A percentile compares a stretch with the other conserved stretches of the same genome.
Conservation (phyloP, 53 echinoderm and acorn worm species). For the Hippasteria phrygiana region DNA sequence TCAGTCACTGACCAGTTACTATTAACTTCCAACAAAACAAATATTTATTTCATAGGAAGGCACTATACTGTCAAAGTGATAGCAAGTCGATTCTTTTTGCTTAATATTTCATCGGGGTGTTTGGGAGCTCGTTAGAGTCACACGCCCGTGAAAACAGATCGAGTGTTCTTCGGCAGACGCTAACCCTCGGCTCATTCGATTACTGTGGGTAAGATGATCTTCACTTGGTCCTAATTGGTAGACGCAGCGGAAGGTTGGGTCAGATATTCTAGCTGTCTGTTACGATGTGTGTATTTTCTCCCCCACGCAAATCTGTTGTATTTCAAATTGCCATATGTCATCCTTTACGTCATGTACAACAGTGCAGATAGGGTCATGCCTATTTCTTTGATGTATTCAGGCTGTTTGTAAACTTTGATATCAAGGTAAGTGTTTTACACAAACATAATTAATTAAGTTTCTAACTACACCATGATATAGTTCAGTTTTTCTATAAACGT, state of each 20-base stretch:
- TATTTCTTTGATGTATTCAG: too few relatives aligned
- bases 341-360: not conserved
- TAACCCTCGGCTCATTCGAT: constrained; percentile 19
- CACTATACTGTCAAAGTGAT: not conserved
- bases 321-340: not conserved
- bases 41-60: constrained; percentile 10
- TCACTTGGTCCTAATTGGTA: constrained; percentile 19
- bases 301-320: not conserved
- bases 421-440: too few relatives aligned
- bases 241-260: not conserved
- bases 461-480: too few relatives aligned
- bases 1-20: not conserved
- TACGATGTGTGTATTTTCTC: not conserved
- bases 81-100: constrained; percentile 9
- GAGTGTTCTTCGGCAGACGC: constrained; percentile 25
- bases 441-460: too few relatives aligned
- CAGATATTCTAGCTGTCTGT: not conserved
- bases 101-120: constrained; percentile 1
- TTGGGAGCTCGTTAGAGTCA: not conserved
- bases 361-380: too few relatives aligned
- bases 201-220: constrained; percentile 9
- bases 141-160: not conserved
- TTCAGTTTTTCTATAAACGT: too few relatives aligned
- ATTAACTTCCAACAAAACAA: not conserved
- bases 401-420: too few relatives aligned